Conservation (phyloP, 2,113 vertebrate species). For the Cinclus mexicanus region DNA sequence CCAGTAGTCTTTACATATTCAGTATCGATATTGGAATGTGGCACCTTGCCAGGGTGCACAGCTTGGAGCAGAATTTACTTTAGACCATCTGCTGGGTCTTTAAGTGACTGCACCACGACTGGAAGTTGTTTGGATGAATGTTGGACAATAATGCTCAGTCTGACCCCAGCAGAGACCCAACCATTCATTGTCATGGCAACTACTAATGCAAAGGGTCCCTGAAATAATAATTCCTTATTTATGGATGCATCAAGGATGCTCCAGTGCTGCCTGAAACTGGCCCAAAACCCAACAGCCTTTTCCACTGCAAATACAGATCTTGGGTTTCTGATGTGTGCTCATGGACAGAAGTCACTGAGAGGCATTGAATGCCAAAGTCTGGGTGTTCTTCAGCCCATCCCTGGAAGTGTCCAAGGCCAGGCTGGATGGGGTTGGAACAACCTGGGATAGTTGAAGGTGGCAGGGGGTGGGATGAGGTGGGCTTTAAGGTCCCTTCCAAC, state of each 20-base stretch:
- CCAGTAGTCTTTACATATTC: constrained; percentile 6
- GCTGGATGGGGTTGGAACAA: not conserved
- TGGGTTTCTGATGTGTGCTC: not conserved
- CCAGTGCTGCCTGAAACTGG: not conserved
- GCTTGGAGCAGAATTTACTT: constrained; percentile 19
- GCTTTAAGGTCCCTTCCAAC: not conserved
- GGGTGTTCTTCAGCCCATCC: not conserved
- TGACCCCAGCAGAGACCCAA: constrained; percentile 57
- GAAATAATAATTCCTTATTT: constrained; percentile 74
- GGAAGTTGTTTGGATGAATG: not conserved
- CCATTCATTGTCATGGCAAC: constrained; percentile 68
- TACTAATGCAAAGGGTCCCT: constrained; percentile 73
- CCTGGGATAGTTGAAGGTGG: not conserved
- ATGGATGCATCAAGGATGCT: not conserved
- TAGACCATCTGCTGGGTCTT: constrained; percentile 51
- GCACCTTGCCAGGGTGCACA: not conserved
- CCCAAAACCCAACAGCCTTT: not conserved
- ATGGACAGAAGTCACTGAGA: not conserved
- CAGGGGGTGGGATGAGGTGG: not conserved
- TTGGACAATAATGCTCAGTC: constrained; percentile 33
- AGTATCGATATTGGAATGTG: not conserved
- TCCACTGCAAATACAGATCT: not conserved
- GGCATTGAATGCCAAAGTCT: not conserved
- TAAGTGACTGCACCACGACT: not conserved
- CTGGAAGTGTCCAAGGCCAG: not conserved